phyloP scores from a whole-genome alignment of 2,888 invertebrate species.

The Mythimna ferrago region DNA sequence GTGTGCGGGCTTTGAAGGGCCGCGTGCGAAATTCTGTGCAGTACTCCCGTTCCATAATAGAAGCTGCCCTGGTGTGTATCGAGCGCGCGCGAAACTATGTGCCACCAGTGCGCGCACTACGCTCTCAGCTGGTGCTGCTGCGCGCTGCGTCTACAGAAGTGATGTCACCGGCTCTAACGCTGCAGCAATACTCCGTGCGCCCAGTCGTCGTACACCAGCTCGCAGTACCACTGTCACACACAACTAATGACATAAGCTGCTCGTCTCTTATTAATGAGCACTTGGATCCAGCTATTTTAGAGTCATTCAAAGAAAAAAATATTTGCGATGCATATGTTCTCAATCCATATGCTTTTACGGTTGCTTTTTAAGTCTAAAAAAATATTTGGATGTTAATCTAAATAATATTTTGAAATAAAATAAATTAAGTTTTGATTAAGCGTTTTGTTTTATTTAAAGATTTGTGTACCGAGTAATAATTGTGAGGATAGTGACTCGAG shows the following conservation, averaged over 20 bases:
- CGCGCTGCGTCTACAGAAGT: constrained; percentile 38
- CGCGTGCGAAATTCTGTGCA: constrained; percentile 69
- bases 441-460: constrained; percentile 2
- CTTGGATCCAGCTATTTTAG: constrained; percentile 62
- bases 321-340: constrained; percentile 68
- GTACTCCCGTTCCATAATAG: constrained; percentile 69
- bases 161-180: neutral
- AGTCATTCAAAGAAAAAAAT: constrained; percentile 67
- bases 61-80: constrained; percentile 68
- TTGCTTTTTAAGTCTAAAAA: neutral
- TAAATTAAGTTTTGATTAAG: constrained; percentile 11
- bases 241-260: constrained; percentile 65
- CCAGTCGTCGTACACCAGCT: constrained; percentile 64
- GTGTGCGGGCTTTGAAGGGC: constrained; percentile 64
- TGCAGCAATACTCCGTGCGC: constrained; percentile 37
- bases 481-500: too few species aligned
- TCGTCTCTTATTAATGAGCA: constrained; percentile 70
- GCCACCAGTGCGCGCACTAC: constrained; percentile 53
- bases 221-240: constrained; percentile 59
- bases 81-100: constrained; percentile 57
- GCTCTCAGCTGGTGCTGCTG: constrained; percentile 66
- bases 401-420: constrained; percentile 13
- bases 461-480: neutral
- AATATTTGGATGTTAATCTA: neutral
- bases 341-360: constrained; percentile 37